Evolutionary conservation across 2,888 invertebrate genomes (phyloP).

Genomic region (Chromoteleia sp.): DNA sequence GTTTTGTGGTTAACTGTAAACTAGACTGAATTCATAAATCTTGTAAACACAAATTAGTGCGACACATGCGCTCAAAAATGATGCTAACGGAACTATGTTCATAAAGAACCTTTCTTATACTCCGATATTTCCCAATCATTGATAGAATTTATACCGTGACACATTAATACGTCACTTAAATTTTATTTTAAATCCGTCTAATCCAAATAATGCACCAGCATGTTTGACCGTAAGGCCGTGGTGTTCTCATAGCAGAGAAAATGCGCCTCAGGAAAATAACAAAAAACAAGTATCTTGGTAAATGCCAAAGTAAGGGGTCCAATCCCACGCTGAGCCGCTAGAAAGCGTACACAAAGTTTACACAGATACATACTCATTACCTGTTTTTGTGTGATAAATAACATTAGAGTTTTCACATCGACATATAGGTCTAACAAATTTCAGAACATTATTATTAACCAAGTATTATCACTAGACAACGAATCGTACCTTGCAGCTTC

Average conservation of each 20-base stretch:
- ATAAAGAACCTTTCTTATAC: neutral
- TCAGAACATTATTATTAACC: neutral
- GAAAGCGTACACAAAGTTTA: slow-evolving; percentile 52
- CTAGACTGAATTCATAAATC: slow-evolving; percentile 29
- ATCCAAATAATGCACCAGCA: slow-evolving; percentile 3
- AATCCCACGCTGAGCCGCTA: slow-evolving; percentile 49
- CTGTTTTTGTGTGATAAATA: slow-evolving; percentile 21
- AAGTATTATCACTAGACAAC: neutral
- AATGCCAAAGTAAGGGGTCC: slow-evolving; percentile 47
- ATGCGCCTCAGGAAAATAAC: slow-evolving; percentile 11
- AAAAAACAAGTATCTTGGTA: slow-evolving; percentile 40
- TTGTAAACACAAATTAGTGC: slow-evolving; percentile 20
- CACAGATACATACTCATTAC: slow-evolving; percentile 25
- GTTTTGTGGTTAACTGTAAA: slow-evolving; percentile 56
- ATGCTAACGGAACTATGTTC: neutral
- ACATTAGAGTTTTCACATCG: neutral
- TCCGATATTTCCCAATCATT: neutral
- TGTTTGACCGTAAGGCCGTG: slow-evolving; percentile 25
- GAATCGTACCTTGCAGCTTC: slow-evolving; percentile 93
- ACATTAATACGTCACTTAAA: neutral
- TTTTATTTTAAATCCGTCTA: neutral
- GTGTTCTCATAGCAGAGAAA: no score
- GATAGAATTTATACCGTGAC: neutral
- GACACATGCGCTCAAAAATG: slow-evolving; percentile 16
- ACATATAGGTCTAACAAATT: neutral